phyloP scores from a whole-genome alignment of 2,797 vertebrate genomes.

The Catostomus latipinnis region DNA sequence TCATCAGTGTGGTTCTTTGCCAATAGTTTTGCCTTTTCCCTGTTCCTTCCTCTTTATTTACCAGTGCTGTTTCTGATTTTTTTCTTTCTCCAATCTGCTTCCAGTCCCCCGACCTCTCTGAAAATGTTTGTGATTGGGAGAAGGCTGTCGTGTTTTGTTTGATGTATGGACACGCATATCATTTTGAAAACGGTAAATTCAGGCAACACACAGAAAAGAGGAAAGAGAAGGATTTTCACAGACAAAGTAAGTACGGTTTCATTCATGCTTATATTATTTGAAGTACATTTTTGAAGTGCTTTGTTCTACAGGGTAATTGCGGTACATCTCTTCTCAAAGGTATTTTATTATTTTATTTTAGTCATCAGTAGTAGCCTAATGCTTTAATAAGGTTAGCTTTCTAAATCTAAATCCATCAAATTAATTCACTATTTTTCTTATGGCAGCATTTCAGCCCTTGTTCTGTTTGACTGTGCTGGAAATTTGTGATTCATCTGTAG shows the following conservation, averaged over 20 bases:
- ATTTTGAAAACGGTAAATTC: conserved; percentile 34
- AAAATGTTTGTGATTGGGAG: background rate
- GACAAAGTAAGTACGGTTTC: conserved; percentile 16
- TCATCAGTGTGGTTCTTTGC: background rate
- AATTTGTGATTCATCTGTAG: conserved; percentile 61
- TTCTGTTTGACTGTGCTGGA: conserved; percentile 32
- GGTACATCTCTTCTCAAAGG: background rate
- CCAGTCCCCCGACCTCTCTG: conserved; percentile 11
- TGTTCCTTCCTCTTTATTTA: conserved; percentile 53
- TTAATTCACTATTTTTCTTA: background rate
- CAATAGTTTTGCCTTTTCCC: conserved; percentile 33
- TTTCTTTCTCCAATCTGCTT: background rate
- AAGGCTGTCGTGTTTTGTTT: conserved; percentile 41
- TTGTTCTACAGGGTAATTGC: background rate
- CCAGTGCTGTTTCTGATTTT: conserved; percentile 13
- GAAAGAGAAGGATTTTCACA: conserved; percentile 25
- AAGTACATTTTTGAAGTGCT: background rate
- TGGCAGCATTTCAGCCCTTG: background rate
- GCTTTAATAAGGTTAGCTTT: background rate
- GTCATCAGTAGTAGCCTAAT: no score
- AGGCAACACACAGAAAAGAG: conserved; percentile 46
- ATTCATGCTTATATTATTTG: conserved; percentile 29
- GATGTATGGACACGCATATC: conserved; percentile 58
- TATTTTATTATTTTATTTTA: background rate
- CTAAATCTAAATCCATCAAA: background rate